Evolutionary conservation across 2,797 vertebrate genomes (phyloP).

Genomic region (Serranus cabrilla): DNA sequence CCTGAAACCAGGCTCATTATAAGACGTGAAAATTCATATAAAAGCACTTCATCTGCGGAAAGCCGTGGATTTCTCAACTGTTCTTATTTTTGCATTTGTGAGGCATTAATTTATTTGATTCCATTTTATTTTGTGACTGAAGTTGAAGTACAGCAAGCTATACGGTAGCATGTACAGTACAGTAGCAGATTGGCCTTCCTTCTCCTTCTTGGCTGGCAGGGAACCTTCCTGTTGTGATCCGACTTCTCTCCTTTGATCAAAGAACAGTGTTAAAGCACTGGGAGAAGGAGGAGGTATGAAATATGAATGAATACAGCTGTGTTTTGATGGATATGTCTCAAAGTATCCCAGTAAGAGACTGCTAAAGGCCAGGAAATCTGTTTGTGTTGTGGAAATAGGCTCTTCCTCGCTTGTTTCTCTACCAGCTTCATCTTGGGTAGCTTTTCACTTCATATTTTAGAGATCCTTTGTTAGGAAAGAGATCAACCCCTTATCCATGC

Average conservation of each 20-base stretch:
- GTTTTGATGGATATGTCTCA: constrained; percentile 87
- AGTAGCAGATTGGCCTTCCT: constrained; percentile 71
- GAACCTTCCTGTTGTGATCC: constrained; percentile 86
- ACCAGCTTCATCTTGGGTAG: constrained; percentile 81
- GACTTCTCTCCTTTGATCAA: constrained; percentile 86
- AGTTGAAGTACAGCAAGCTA: constrained; percentile 53
- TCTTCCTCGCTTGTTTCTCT: constrained; percentile 80
- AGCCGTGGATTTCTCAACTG: constrained; percentile 45
- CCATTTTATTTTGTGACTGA: constrained; percentile 29
- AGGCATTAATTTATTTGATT: constrained; percentile 44
- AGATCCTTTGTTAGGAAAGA: constrained; percentile 83
- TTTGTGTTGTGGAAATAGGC: constrained; percentile 86
- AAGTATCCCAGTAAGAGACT: constrained; percentile 87
- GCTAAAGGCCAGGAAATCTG: constrained; percentile 87
- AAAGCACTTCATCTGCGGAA: constrained; percentile 51
- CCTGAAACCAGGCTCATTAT: constrained; percentile 41
- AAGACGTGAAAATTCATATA: constrained; percentile 45
- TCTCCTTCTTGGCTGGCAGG: constrained; percentile 82
- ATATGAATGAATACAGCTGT: constrained; percentile 88
- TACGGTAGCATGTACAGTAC: constrained; percentile 67
- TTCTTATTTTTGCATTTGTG: constrained; percentile 54
- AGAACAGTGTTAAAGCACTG: constrained; percentile 86
- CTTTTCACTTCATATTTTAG: constrained; percentile 85
- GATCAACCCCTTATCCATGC: constrained; percentile 76
- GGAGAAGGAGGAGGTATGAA: constrained; percentile 87